These are phyloP conservation scores for Wiebesia pumilae DNA, from an alignment of 1,140 invertebrate species.

Conservation along the genomic window DNA sequence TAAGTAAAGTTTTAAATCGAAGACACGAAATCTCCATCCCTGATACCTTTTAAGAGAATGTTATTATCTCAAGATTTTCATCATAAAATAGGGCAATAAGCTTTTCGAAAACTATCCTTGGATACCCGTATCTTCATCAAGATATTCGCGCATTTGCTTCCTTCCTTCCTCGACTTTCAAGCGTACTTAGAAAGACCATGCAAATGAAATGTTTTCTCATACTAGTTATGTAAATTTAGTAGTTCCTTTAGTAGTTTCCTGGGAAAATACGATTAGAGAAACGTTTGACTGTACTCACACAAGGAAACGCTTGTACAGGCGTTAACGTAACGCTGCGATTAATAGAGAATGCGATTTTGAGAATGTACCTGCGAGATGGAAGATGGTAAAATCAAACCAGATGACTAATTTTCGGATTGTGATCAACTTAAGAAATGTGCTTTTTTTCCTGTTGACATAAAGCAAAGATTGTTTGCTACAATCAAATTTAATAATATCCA, in stretches of 20 bases:
- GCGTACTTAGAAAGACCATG: slow-evolving; percentile 28
- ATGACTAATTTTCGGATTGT: no score
- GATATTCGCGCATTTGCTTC: slow-evolving; percentile 47
- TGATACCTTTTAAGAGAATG: no score
- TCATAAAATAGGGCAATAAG: not conserved
- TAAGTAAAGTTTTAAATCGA: no score
- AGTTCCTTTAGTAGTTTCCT: slow-evolving; percentile 36
- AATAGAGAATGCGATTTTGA: slow-evolving; percentile 42
- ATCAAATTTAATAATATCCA: no score
- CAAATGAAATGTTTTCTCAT: slow-evolving; percentile 50
- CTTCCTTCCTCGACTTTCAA: not conserved
- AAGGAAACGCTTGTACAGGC: slow-evolving; percentile 23
- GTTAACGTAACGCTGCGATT: slow-evolving; percentile 11
- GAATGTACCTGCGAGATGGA: not conserved
- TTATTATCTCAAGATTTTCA: slow-evolving; percentile 35
- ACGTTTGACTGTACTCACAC: slow-evolving; percentile 4
- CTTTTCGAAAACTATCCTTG: slow-evolving; percentile 36
- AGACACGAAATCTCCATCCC: no score
- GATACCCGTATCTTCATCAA: slow-evolving; percentile 4
- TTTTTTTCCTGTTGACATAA: no score
- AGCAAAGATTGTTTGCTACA: no score
- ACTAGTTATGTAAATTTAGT: slow-evolving; percentile 50
- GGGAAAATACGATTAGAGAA: slow-evolving; percentile 49
- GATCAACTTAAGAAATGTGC: no score
- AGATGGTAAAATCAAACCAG: not conserved